phyloP scores from a whole-genome alignment of 2,113 vertebrate genomes.

The Salvelinus sp. region DNA sequence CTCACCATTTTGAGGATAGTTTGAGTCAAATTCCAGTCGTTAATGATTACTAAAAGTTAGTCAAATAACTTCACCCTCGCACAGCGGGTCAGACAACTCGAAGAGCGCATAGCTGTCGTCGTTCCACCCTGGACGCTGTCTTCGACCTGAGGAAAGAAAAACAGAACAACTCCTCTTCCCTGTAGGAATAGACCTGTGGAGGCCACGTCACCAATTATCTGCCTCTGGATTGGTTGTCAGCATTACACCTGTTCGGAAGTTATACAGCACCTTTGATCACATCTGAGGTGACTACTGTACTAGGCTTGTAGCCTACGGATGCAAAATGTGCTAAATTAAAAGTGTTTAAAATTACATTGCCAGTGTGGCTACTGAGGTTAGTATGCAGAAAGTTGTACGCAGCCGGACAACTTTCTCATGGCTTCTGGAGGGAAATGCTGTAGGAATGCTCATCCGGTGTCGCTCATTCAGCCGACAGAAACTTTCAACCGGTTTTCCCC shows the following conservation, averaged over 20 bases:
- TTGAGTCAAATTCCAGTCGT: neutral
- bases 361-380: no score
- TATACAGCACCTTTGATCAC: no score
- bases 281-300: no score
- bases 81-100: conserved; percentile 36
- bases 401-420: no score
- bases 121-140: neutral
- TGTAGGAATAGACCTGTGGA: neutral
- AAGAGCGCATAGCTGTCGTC: conserved; percentile 47
- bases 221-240: conserved; percentile 34
- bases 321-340: no score
- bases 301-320: no score
- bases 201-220: conserved; percentile 28
- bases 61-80: conserved; percentile 43
- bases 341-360: no score
- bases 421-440: no score
- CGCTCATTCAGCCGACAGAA: no score
- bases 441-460: no score
- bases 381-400: no score
- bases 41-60: neutral
- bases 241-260: neutral
- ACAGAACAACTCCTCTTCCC: conserved; percentile 54
- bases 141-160: conserved; percentile 19
- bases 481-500: no score
- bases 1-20: conserved; percentile 61